phyloP scores from a whole-genome alignment of 2,888 invertebrate genomes.

The Hemicrepidius hirtus region DNA sequence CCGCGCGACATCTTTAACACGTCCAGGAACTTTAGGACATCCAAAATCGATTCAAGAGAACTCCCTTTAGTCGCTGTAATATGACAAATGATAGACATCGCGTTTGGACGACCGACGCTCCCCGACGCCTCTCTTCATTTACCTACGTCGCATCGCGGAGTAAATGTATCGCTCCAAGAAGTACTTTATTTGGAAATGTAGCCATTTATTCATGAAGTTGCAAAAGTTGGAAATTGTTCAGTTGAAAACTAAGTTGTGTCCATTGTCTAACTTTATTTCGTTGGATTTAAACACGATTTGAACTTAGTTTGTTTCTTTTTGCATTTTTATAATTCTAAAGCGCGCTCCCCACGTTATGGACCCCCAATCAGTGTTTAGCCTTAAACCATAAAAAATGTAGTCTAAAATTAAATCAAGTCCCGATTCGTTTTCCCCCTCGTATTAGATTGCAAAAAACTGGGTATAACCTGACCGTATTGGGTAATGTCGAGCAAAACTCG shows the following conservation, averaged over 20 bases:
- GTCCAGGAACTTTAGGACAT: constrained; percentile 16
- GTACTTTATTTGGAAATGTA: not conserved
- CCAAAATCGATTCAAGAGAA: not conserved
- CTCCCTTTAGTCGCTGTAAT: constrained; percentile 8
- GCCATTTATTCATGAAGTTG: constrained; percentile 5
- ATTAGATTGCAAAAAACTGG: no score
- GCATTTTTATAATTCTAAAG: no score
- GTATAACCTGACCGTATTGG: no score
- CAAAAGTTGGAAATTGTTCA: not conserved
- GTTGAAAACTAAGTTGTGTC: constrained; percentile 2
- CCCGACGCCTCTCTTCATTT: constrained; percentile 6
- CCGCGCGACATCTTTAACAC: constrained; percentile 16
- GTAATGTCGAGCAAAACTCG: no score
- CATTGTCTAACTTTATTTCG: no score
- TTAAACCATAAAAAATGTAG: no score
- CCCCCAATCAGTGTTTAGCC: no score
- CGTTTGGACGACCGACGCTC: not conserved
- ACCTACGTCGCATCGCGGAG: not conserved
- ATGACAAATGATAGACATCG: constrained; percentile 20
- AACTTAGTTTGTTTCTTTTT: no score
- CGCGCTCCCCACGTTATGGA: no score
- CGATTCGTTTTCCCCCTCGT: no score
- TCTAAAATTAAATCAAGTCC: no score
- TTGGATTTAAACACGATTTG: no score
- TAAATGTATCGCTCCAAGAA: not conserved